Evolutionary conservation across 2,888 invertebrate genomes (phyloP), one percentile per base, ranked within the genome.

Genomic region (Microchrysa polita): DNA sequence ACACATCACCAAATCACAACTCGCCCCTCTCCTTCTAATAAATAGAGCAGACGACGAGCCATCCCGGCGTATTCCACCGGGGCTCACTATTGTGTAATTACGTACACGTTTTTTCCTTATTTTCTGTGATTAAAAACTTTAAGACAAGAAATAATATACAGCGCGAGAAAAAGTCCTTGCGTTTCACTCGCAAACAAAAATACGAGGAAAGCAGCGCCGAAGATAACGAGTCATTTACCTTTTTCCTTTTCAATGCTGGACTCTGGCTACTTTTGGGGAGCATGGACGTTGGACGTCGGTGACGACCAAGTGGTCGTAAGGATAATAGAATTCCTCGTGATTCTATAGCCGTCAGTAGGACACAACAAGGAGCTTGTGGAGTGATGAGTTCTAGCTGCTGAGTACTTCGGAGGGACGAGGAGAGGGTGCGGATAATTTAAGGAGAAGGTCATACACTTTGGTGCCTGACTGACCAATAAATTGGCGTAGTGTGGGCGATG

Each of bases 11-110:
- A 34, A 34, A 34, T 34, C 7, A 34, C 27, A 5, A 34, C 27
- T 34, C 27, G n/a, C 27, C 27, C 27, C 27, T n/a, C 2, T 34
- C 27, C 27, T 7, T 7, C 27, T 34, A 34, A 34, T 34, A n/a
- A n/a, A 34, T 34, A 2, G 27, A 34, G 27, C 27, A n/a, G n/a
- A n/a, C n/a, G n/a, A n/a, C n/a, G 27, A 34, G 59, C 72, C 60
- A 48, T 72, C 61, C 72, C 59, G n/a, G n/a, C n/a, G n/a, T 52
- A 52, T 61, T 44, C 44, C 42, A 60, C 59, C 44, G 27, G 27
- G 59, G 72, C 22, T n/a, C 42, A 23, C 23, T 59, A 7, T 59
- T 23, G 20, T 23, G 14, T 59, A 59, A 59, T 59, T 59, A 59
- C 59, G 10, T 59, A n/a, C n/a, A n/a, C n/a, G n/a, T n/a, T n/a